These are phyloP conservation scores for Rhipidura dahli DNA, from an alignment of 2,113 vertebrate species.

Conservation along the genomic window DNA sequence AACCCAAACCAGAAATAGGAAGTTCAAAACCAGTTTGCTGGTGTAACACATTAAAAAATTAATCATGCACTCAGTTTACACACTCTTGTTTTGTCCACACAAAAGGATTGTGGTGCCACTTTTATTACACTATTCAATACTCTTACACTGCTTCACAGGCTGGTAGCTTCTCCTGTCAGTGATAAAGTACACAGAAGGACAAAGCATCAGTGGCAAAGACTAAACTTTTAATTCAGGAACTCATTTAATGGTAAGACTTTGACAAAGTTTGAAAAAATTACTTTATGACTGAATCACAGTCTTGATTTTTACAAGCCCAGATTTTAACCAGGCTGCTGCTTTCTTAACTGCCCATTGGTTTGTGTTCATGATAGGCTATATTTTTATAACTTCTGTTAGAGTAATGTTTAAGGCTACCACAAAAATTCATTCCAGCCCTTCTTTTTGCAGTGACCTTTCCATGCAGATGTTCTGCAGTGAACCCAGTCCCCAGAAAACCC, in stretches of 20 bases:
- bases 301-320: neutral
- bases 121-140: neutral
- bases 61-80: neutral
- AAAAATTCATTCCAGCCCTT: neutral
- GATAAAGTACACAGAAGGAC: neutral
- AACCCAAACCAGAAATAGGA: slow-evolving; percentile 9
- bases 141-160: neutral
- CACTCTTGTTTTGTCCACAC: neutral
- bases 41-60: neutral
- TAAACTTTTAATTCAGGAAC: neutral
- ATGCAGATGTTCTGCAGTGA: neutral
- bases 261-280: neutral
- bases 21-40: neutral
- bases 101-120: neutral
- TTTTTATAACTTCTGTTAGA: slow-evolving; percentile 12
- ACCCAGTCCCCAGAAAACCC: neutral
- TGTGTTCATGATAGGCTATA: neutral
- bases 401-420: neutral
- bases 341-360: neutral
- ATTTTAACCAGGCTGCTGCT: neutral
- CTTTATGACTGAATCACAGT: neutral
- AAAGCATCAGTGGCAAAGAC: neutral
- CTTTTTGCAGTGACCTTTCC: neutral
- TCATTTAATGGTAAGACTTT: neutral
- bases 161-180: neutral